Conservation (phyloP, 2,113 vertebrate species). For the Colius striatus region DNA sequence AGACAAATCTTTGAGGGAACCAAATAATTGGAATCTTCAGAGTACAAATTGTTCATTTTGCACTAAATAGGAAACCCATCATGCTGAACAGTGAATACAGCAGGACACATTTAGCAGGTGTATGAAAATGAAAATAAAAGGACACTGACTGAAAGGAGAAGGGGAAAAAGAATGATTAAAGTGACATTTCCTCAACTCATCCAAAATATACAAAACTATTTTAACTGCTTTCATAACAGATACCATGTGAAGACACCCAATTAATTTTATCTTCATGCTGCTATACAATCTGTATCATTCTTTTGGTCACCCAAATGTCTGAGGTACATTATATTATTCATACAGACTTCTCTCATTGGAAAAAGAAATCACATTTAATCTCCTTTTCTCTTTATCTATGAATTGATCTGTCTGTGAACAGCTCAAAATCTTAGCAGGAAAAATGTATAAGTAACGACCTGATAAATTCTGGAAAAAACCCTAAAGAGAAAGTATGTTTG, state of each 20-base stretch:
- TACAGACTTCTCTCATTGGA: constrained; percentile 8
- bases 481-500: neutral
- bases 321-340: constrained; percentile 27
- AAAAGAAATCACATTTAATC: constrained; percentile 48
- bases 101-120: constrained; percentile 73
- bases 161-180: neutral
- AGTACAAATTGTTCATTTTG: constrained; percentile 74
- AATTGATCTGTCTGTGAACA: constrained; percentile 35
- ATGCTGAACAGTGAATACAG: constrained; percentile 70
- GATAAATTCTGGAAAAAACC: constrained; percentile 17
- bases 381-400: constrained; percentile 19
- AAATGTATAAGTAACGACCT: neutral
- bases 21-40: constrained; percentile 59
- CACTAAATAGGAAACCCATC: constrained; percentile 83
- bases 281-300: constrained; percentile 38
- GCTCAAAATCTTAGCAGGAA: neutral
- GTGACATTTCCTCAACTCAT: constrained; percentile 46
- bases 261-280: constrained; percentile 67
- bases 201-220: constrained; percentile 63
- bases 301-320: constrained; percentile 55
- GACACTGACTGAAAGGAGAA: constrained; percentile 21
- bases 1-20: constrained; percentile 21
- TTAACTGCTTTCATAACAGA: constrained; percentile 51
- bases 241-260: constrained; percentile 43
- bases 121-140: constrained; percentile 83